These are phyloP conservation scores for Spinus olivaceus DNA, from an alignment of 2,797 vertebrate genomes.

Conservation along the genomic window DNA sequence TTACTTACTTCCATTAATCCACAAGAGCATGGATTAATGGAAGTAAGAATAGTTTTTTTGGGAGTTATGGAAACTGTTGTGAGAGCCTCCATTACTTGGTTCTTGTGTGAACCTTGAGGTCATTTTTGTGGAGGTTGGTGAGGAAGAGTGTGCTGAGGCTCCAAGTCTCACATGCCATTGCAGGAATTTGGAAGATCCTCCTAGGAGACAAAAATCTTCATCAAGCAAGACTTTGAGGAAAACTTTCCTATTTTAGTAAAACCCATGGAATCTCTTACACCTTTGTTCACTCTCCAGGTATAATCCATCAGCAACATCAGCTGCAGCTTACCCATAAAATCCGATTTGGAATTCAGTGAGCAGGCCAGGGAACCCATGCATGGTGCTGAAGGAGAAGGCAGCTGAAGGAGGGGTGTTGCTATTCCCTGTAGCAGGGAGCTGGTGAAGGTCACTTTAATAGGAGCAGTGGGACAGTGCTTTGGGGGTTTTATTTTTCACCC, in stretches of 20 bases:
- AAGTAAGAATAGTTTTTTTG: neutral
- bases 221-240: neutral
- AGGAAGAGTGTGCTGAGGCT: neutral
- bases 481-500: neutral
- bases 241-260: neutral
- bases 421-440: neutral
- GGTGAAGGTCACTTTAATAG: neutral
- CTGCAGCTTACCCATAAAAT: slow-evolving; percentile 24
- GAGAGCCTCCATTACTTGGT: neutral
- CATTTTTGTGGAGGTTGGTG: neutral
- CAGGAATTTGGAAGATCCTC: neutral
- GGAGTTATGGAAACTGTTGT: neutral
- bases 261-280: neutral
- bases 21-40: neutral
- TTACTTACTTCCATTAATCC: too few species aligned
- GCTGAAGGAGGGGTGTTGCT: neutral
- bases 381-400: neutral
- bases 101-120: neutral
- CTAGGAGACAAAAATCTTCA: neutral
- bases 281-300: neutral
- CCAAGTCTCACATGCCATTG: neutral
- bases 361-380: neutral
- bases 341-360: neutral
- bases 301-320: slow-evolving; percentile 10
- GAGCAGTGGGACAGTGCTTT: neutral